Conservation (phyloP, 2,888 invertebrate genomes). For the Cistogaster globosa region DNA sequence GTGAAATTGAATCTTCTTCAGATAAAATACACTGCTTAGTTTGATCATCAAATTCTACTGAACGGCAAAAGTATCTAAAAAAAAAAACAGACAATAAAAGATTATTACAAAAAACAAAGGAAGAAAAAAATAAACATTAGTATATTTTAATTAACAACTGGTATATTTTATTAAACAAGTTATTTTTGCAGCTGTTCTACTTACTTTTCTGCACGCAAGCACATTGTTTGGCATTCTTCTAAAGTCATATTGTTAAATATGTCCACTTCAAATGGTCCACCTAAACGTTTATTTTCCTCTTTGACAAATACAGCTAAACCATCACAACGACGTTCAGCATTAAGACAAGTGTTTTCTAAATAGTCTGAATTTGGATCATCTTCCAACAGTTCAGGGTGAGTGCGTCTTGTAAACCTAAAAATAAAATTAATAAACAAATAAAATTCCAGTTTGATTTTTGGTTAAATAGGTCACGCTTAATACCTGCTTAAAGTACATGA, state of each 20-base stretch:
- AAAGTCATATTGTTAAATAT: conserved; percentile 93
- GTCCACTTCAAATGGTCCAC: conserved; percentile 94
- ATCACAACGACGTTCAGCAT: conserved; percentile 93
- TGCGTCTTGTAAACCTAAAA: conserved; percentile 89
- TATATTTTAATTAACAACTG: conserved; percentile 28
- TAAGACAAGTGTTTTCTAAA: conserved; percentile 94
- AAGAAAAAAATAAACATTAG: too few relatives aligned
- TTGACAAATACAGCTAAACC: conserved; percentile 94
- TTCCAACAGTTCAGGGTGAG: conserved; percentile 92
- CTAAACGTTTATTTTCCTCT: conserved; percentile 93
- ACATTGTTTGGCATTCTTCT: conserved; percentile 94
- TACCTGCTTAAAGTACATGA: conserved; percentile 90
- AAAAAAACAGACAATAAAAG: not conserved
- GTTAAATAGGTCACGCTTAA: not conserved
- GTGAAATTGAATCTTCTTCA: conserved; percentile 95
- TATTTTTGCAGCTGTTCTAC: conserved; percentile 66
- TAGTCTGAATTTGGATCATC: conserved; percentile 95
- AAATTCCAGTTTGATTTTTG: not conserved
- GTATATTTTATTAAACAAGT: not conserved
- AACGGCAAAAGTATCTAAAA: conserved; percentile 91
- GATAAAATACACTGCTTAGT: conserved; percentile 94
- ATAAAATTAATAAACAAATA: not conserved
- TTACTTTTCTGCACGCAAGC: conserved; percentile 93
- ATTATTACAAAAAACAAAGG: not conserved
- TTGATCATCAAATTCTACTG: conserved; percentile 94